Percentiles rank a stretch among this genome's conserved stretches.
Evolutionary conservation across 2,797 vertebrate genomes (phyloP).

Genomic region (Avahi laniger): DNA sequence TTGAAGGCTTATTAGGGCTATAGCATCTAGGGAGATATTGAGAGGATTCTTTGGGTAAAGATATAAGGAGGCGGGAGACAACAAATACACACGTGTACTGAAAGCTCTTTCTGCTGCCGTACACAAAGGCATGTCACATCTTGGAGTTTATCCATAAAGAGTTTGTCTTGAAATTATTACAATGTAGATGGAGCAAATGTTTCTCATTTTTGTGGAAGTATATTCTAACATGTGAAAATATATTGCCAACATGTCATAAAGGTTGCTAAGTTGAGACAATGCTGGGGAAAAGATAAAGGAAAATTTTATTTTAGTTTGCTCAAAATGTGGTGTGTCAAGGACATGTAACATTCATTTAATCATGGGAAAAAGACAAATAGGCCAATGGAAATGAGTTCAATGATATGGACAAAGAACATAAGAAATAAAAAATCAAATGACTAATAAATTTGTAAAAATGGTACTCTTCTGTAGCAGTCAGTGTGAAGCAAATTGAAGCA

Average conservation of each 20-base stretch:
- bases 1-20: not conserved
- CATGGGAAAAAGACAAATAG: not conserved
- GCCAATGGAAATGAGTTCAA: not conserved
- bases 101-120: not conserved
- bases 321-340: not conserved
- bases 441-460: not conserved
- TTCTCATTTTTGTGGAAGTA: slow-evolving; percentile 23
- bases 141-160: not conserved
- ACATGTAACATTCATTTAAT: not conserved
- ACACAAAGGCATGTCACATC: not conserved
- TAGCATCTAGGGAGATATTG: not conserved
- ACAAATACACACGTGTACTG: not conserved
- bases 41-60: not conserved
- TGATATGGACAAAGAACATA: not conserved
- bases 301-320: slow-evolving; percentile 24
- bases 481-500: not conserved
- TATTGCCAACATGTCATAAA: not conserved
- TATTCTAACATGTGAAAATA: not conserved
- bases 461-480: not conserved
- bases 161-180: not conserved
- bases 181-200: not conserved
- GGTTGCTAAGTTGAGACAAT: not conserved
- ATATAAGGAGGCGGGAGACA: not conserved
- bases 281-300: not conserved
- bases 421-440: not conserved